These are phyloP conservation scores for Telenomus remus DNA, from an alignment of 1,140 invertebrate species.

Conservation along the genomic window DNA sequence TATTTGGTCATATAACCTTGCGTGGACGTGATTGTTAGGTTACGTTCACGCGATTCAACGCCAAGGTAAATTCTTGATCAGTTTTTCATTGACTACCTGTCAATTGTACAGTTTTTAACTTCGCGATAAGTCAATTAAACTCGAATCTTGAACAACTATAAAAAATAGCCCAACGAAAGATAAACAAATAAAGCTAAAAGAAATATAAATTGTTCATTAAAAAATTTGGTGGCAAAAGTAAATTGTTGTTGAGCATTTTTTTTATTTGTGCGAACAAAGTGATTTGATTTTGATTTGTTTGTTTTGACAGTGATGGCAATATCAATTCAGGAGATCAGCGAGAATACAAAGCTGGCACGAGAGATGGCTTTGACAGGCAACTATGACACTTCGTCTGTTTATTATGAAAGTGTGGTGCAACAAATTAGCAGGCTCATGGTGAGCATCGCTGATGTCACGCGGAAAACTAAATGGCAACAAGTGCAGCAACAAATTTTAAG, in stretches of 20 bases:
- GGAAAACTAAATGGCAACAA: constrained; percentile 92
- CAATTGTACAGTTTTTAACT: not conserved
- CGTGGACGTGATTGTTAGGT: constrained; percentile 11
- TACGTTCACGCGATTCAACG: not conserved
- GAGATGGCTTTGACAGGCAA: constrained; percentile 96
- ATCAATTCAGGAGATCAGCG: constrained; percentile 85
- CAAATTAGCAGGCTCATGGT: constrained; percentile 90
- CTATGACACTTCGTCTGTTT: constrained; percentile 95
- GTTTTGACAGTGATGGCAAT: constrained; percentile 21
- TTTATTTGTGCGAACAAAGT: too few species aligned
- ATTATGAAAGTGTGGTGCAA: constrained; percentile 95
- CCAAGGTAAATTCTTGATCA: constrained; percentile 20
- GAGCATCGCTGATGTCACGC: constrained; percentile 85
- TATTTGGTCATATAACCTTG: constrained; percentile 45
- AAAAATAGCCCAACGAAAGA: too few species aligned
- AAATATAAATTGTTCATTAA: too few species aligned
- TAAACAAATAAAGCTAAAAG: too few species aligned
- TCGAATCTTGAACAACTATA: too few species aligned
- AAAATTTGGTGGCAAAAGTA: too few species aligned
- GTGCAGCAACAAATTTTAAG: constrained; percentile 91
- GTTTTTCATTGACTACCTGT: not conserved
- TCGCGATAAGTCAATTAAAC: too few species aligned
- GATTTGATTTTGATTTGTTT: too few species aligned
- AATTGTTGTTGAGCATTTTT: too few species aligned
- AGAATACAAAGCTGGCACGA: constrained; percentile 93